A percentile compares a stretch with the other conserved stretches of the same genome.
Conservation (phyloP, 2,888 invertebrate species). For the Erebia aethiops region DNA sequence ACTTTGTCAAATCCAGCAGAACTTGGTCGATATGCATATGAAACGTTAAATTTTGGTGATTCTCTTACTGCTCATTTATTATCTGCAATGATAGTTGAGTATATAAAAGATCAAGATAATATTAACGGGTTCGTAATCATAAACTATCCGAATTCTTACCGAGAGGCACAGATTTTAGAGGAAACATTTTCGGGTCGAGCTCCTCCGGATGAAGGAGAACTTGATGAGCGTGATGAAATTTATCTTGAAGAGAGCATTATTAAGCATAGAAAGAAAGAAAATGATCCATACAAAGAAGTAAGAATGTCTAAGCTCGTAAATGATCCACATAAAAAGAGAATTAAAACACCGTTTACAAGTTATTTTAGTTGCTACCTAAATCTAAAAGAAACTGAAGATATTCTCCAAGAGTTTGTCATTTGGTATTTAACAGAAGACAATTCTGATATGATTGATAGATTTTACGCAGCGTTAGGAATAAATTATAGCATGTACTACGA, state of each 20-base stretch:
- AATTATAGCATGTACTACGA: conserved; percentile 84
- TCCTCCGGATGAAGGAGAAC: conserved; percentile 67
- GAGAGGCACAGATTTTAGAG: conserved; percentile 84
- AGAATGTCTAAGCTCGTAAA: conserved; percentile 78
- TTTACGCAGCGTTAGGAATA: conserved; percentile 82
- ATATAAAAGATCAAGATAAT: conserved; percentile 75
- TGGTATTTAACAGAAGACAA: conserved; percentile 72
- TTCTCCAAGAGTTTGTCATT: conserved; percentile 66
- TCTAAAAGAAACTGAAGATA: conserved; percentile 69
- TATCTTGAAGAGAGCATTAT: conserved; percentile 69
- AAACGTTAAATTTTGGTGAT: conserved; percentile 79
- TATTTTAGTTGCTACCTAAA: conserved; percentile 83
- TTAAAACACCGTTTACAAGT: conserved; percentile 70
- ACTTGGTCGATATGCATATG: conserved; percentile 82
- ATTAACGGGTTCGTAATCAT: conserved; percentile 85
- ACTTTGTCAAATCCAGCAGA: conserved; percentile 74
- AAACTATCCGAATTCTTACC: conserved; percentile 84
- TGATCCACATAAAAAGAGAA: conserved; percentile 71
- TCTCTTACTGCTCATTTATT: conserved; percentile 80
- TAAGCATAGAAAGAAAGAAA: conserved; percentile 64
- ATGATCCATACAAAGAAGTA: conserved; percentile 61
- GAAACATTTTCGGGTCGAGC: conserved; percentile 80
- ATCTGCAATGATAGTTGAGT: conserved; percentile 84
- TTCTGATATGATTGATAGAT: conserved; percentile 80
- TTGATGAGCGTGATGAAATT: conserved; percentile 67